Base-by-base conservation (phyloP, 2,888 invertebrate genomes). In the Drosophila mimica region DNA sequence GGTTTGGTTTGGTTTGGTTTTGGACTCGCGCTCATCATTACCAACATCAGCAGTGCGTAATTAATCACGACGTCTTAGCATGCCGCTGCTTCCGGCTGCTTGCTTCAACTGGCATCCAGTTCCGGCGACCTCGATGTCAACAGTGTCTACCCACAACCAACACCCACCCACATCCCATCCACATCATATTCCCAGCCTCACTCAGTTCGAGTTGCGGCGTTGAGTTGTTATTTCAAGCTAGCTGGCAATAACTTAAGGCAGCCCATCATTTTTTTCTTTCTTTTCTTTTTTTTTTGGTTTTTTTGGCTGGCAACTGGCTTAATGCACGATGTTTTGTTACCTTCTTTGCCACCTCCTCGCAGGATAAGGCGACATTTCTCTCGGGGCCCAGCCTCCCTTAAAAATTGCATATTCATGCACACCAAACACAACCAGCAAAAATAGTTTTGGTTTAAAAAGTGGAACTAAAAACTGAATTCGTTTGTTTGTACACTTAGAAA, bases 21-120 rank as follows among this genome's bases (percentile, higher is more conserved):
- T 46, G 43, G 63, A 46, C 54, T 60, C 54, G 51, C 70, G 57
- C 80, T 83, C 81, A 88, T 81, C 89, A 83, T 86, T 69, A 83
- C 80, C 63, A 83, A 71, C 81, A 70, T 61, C 83, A 74, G 65
- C 70, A 67, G 70, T 59, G 73, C 78, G 89, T 87, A 86, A 88
- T 88, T 88, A 88, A 88, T 88, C 89, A 88, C 78, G 64, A 78
- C 74, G 84, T 86, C 85, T 86, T 88, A 80, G 85, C 79, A 61
- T 71, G 68, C 54, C 70, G 79, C 70, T 58, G 75, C 75, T 75
- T 76, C 75, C 75, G 75, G 75, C 75, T 70, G 61, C 48, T 52
- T 74, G 76, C 60, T 67, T 67, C 51, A 65, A 63, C 67, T 72
- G 81, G 53, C 70, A 33, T 15, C 20, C 68, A 74, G 68, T 77